These are phyloP conservation scores for Tichodroma muraria DNA, from an alignment of 2,113 vertebrate species.

Conservation along the genomic window DNA sequence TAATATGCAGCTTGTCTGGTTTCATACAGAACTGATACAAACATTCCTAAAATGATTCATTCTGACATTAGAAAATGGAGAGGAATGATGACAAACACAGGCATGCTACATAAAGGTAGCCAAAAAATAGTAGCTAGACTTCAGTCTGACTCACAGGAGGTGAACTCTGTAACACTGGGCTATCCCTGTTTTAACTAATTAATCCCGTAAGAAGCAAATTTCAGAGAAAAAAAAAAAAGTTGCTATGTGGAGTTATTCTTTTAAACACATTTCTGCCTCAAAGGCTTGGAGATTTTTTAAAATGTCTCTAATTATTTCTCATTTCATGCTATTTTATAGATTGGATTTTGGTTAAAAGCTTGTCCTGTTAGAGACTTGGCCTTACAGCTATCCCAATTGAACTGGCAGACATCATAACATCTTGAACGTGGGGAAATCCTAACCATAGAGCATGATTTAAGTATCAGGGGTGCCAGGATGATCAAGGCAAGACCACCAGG, in stretches of 20 bases:
- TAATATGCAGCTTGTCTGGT: conserved; percentile 4
- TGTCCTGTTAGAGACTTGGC: neutral
- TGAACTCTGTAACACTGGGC: neutral
- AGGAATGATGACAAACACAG: conserved; percentile 43
- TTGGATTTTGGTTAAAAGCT: neutral
- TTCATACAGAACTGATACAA: conserved; percentile 32
- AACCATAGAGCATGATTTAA: neutral
- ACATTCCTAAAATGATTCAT: conserved; percentile 25
- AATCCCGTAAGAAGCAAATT: neutral
- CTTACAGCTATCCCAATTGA: neutral
- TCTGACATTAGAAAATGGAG: conserved; percentile 28
- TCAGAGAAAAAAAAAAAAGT: neutral
- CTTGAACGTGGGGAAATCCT: neutral
- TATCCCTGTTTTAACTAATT: neutral
- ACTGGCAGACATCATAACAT: neutral
- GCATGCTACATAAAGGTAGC: conserved; percentile 7
- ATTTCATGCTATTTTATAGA: neutral
- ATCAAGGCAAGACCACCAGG: conserved; percentile 1
- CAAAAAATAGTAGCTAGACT: conserved; percentile 51
- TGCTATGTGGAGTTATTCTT: neutral
- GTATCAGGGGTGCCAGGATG: neutral
- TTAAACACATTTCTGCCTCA: neutral
- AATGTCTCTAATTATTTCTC: neutral
- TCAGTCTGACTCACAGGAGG: conserved; percentile 35
- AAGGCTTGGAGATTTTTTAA: neutral